phyloP scores from a whole-genome alignment of 2,113 vertebrate species.

The Tapirus terrestris region DNA sequence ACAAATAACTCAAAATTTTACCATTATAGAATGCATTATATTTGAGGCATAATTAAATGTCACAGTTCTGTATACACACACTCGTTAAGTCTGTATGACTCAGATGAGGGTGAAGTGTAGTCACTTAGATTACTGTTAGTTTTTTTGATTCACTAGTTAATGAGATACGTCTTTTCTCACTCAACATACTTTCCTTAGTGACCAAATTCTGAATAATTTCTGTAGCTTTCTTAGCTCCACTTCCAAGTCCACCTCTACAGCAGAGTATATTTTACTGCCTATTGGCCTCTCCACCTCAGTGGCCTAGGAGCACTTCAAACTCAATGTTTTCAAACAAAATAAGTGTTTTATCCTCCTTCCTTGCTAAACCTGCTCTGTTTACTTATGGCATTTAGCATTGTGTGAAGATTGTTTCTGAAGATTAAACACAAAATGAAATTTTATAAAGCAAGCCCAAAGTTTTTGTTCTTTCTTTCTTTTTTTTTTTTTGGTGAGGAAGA shows the following conservation, averaged over 20 bases:
- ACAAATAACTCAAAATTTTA: neutral
- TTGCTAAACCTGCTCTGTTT: neutral
- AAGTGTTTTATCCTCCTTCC: neutral
- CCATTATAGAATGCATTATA: neutral
- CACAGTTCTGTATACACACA: neutral
- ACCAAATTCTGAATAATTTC: neutral
- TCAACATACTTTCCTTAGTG: neutral
- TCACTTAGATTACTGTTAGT: neutral
- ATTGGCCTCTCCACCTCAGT: neutral
- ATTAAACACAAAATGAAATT: neutral
- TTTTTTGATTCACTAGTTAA: neutral
- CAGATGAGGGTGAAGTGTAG: neutral
- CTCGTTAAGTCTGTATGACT: neutral
- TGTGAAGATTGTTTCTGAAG: constrained; percentile 23
- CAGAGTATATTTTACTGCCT: neutral
- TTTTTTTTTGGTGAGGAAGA: no score
- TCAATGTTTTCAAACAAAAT: constrained; percentile 37
- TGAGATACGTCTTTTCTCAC: neutral
- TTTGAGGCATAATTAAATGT: neutral
- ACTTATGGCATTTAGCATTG: neutral
- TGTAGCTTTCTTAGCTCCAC: neutral
- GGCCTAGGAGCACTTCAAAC: neutral
- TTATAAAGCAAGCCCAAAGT: neutral
- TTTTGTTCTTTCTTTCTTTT: neutral
- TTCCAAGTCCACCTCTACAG: neutral